Conservation (phyloP, 2,113 vertebrate species). For the Amazona vittata region DNA sequence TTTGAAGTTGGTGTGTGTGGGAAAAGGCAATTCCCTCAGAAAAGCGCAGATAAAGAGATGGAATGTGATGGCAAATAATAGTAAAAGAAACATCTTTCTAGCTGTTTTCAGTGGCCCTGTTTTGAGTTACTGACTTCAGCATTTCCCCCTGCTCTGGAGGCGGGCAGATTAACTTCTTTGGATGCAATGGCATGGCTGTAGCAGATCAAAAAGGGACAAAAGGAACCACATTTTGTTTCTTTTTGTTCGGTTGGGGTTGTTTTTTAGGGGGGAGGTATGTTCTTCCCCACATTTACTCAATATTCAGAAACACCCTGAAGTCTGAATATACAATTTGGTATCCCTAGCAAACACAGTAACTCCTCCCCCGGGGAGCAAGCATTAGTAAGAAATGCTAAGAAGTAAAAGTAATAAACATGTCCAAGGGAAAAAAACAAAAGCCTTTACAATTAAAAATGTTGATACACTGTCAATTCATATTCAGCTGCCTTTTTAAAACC, state of each 20-base stretch:
- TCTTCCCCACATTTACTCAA: neutral
- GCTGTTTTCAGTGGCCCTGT: neutral
- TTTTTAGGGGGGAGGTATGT: neutral
- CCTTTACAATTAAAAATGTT: neutral
- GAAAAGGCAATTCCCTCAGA: neutral
- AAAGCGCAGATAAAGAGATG: neutral
- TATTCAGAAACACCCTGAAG: neutral
- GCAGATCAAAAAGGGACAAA: neutral
- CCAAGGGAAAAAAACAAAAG: neutral
- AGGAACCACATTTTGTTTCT: neutral
- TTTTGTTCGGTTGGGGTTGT: neutral
- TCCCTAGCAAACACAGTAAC: neutral
- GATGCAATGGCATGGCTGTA: rapidly evolving
- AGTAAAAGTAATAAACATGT: neutral
- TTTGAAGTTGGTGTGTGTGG: neutral
- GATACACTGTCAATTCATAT: rapidly evolving
- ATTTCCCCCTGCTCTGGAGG: neutral
- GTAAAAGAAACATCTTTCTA: neutral
- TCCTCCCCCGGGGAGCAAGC: too few species aligned
- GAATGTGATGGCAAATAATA: neutral
- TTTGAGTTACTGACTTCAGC: neutral
- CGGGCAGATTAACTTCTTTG: neutral
- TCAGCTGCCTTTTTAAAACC: neutral
- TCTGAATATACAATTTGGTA: neutral
- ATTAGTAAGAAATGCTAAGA: neutral